phyloP scores from a whole-genome alignment of 1,140 invertebrate species.

The Radopholus similis region DNA sequence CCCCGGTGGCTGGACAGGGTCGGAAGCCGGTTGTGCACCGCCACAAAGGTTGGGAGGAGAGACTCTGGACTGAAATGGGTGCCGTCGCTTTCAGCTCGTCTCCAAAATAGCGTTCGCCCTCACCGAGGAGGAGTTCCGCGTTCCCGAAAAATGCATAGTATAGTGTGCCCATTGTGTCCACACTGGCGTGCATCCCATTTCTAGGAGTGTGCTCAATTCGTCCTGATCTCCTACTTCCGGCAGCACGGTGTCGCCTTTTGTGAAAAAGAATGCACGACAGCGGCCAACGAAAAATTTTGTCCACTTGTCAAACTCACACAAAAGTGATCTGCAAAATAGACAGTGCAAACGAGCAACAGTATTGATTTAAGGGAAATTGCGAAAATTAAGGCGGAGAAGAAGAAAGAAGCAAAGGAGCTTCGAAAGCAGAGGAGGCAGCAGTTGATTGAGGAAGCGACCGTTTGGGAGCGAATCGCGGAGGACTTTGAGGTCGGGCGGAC shows the following conservation, averaged over 20 bases:
- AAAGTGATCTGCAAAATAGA: background rate
- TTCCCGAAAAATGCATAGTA: slow-evolving; percentile 3
- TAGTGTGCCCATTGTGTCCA: background rate
- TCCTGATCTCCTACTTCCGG: slow-evolving; percentile 6
- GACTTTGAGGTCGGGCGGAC: background rate
- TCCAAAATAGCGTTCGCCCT: background rate
- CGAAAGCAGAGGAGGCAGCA: background rate
- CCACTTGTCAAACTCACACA: slow-evolving; percentile 11
- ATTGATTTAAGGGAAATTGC: background rate
- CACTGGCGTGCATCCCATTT: background rate
- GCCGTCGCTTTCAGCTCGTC: background rate
- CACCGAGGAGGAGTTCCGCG: background rate
- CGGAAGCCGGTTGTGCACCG: slow-evolving; percentile 6
- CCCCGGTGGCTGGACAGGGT: slow-evolving; percentile 2
- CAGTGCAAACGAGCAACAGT: background rate
- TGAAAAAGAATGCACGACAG: background rate
- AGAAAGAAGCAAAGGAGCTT: background rate
- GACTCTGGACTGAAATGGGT: background rate
- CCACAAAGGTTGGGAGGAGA: slow-evolving; percentile 1
- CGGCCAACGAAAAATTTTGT: background rate
- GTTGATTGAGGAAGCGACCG: background rate
- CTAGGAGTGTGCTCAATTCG: background rate
- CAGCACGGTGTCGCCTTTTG: background rate
- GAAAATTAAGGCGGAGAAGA: background rate
- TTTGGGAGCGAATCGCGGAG: background rate